Base-by-base conservation (phyloP, 35 echinoderm and acorn worm genomes). In the Holothuria glaberrima region DNA sequence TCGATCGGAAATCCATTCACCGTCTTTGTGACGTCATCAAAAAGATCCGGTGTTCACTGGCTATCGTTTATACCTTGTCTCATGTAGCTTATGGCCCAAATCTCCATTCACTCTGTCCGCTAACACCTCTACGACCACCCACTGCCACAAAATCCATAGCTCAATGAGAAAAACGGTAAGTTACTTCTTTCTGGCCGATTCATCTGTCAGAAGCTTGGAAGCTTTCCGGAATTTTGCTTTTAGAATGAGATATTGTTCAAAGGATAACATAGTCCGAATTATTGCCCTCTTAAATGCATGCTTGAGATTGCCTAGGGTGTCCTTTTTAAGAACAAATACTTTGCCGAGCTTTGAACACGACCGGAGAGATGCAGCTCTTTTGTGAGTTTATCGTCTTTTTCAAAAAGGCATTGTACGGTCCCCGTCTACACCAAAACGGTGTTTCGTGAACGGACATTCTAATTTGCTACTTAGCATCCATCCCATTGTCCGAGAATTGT, bases 391-490 rank as follows among this genome's bases (percentile, higher is more conserved):
- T 54, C 50, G 50, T 54, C 50, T 54, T 54, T 54, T 14, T 54
- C 12, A 0, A 54, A 54, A 54, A 54, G 50, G 50, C 16, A 54
- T 54, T 54, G 50, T 54, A 54, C 50, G 50, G 16, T 9, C 50
- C 50, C 50, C 9, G 13, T 54, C 50, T 54, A 54, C 50, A 9
- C 50, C 50, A 54, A 74, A 36, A 30, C 36, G 74, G 74, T 78
- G 38, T 48, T 48, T 78, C 36, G 74, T 48, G 36, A 78, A 78
- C 21, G 21, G 27, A 78, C 74, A 78, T 78, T 48, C 74, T 48
- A 78, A 48, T 78, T 78, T 48, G 74, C 12, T 75, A 78, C 38
- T 78, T 48, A 78, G n/a, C 74, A 41, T 78, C 13, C 44, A 78
- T 14, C 20, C 74, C 25, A 48, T 78, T 78, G 38, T 78, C 41